Evolutionary conservation across 2,888 invertebrate genomes (phyloP).

Genomic region (Cheilosia impressa): DNA sequence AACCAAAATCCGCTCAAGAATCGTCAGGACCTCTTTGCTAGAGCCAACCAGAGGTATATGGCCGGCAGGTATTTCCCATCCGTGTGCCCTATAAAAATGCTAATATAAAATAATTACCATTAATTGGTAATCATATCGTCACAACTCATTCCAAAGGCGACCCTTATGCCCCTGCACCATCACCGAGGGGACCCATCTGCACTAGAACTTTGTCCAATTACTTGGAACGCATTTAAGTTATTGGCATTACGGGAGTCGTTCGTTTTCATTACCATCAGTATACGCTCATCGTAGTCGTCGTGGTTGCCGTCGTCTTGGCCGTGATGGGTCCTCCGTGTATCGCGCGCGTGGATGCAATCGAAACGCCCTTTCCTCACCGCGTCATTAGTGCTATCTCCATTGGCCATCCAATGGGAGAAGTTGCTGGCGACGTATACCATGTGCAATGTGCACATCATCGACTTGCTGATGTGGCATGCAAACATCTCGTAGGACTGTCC

Average conservation of each 20-base stretch:
- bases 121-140: slow-evolving; percentile 77
- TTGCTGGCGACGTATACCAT: neutral
- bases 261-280: slow-evolving; percentile 73
- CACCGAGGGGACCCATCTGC: slow-evolving; percentile 48
- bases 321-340: neutral
- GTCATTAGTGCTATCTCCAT: slow-evolving; percentile 70
- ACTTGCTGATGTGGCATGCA: slow-evolving; percentile 56
- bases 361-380: slow-evolving; percentile 68
- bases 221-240: slow-evolving; percentile 76
- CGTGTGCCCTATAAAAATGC: slow-evolving; percentile 75
- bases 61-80: slow-evolving; percentile 12
- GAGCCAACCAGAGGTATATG: neutral
- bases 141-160: slow-evolving; percentile 65
- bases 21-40: slow-evolving; percentile 11
- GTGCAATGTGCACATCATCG: slow-evolving; percentile 12
- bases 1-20: neutral
- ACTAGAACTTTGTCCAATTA: slow-evolving; percentile 73
- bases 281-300: slow-evolving; percentile 22
- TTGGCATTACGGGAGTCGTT: slow-evolving; percentile 75
- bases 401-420: slow-evolving; percentile 53
- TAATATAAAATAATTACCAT: slow-evolving; percentile 79
- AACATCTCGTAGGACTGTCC: slow-evolving; percentile 53
- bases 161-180: slow-evolving; percentile 13
- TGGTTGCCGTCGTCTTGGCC: neutral
- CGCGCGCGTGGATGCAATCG: slow-evolving; percentile 43